These are phyloP conservation scores for Tolypeutes matacus DNA, from an alignment of 2,797 vertebrate genomes.

Conservation along the genomic window DNA sequence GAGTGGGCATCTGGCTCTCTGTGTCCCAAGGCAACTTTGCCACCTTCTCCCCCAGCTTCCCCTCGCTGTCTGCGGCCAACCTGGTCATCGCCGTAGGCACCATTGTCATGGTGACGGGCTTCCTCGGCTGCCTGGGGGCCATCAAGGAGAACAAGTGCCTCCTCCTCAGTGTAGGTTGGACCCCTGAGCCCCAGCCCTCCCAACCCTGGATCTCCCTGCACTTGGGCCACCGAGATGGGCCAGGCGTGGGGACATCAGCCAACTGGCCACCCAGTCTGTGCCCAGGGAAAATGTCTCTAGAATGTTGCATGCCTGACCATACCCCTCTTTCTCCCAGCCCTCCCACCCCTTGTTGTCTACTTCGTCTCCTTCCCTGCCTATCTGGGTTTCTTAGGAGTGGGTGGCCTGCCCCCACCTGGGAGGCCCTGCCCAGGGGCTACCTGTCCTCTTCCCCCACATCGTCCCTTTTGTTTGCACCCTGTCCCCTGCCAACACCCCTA, in stretches of 20 bases:
- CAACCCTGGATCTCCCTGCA: background rate
- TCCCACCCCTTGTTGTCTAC: background rate
- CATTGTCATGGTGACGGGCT: conserved; percentile 98
- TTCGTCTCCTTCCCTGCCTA: background rate
- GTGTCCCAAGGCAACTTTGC: conserved; percentile 99
- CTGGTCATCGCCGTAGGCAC: conserved; percentile 96
- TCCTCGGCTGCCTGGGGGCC: conserved; percentile 98
- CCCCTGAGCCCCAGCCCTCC: fast-evolving
- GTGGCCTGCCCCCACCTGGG: background rate
- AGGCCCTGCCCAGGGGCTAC: background rate
- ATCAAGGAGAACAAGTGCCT: conserved; percentile 99
- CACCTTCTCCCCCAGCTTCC: conserved; percentile 99
- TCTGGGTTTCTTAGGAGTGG: background rate
- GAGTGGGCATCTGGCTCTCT: conserved; percentile 99
- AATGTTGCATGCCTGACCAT: background rate
- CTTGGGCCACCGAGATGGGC: background rate
- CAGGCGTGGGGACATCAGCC: background rate
- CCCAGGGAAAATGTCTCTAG: background rate
- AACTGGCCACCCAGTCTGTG: background rate
- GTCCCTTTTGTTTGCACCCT: background rate
- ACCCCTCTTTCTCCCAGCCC: background rate
- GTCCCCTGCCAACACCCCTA: fast-evolving
- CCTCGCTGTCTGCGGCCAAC: conserved; percentile 97
- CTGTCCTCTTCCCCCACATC: background rate
- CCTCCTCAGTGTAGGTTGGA: conserved; percentile 96